Evolutionary conservation across 2,797 vertebrate species (phyloP), one percentile per base, ranked within the genome.

Genomic region (Danio tinwini): DNA sequence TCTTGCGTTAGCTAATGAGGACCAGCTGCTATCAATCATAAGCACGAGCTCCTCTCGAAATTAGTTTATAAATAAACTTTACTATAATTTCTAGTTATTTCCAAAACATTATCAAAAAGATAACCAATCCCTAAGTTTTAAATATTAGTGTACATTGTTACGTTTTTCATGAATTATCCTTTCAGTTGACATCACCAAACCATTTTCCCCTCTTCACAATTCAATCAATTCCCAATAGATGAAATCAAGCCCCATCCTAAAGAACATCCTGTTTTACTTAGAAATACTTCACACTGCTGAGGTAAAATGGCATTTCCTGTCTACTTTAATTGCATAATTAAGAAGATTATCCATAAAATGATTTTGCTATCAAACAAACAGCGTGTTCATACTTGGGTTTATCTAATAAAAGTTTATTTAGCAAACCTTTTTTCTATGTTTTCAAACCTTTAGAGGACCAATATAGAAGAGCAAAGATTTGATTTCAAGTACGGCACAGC

Each of bases 401-500:
- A 45, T 37, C 10, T 14, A 61, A 55, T 9, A 8, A 8, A 42
- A 11, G 10, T 67, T 44, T 64, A 7, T 40, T 63, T 64, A 4
- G 50, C 2, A 1, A 65, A 44, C 8, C 1, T 29, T 14, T 42
- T 44, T 64, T 29, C 13, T 16, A 29, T 10, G 1, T 14, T 29
- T 78, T 59, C 19, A 14, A 29, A 45, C 5, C 6, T 29, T 19
- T 59, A 19, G 16, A 65, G 12, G 11, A 29, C 9, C 12, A 76
- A 44, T 6, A 42, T 1, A 14, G 29, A 21, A 61, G 16, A 52
- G 53, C 9, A 37, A 47, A 47, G 42, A 7, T n/a, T 37, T 12
- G 11, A 39, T 68, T 67, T 56, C 17, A 62, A 47, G 49, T 42
- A 62, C 6, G 0, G 67, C 62, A 78, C 67, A 63, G 58, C 8